Base-by-base conservation (phyloP, 2,797 vertebrate genomes). In the Muscicapa comitata region DNA sequence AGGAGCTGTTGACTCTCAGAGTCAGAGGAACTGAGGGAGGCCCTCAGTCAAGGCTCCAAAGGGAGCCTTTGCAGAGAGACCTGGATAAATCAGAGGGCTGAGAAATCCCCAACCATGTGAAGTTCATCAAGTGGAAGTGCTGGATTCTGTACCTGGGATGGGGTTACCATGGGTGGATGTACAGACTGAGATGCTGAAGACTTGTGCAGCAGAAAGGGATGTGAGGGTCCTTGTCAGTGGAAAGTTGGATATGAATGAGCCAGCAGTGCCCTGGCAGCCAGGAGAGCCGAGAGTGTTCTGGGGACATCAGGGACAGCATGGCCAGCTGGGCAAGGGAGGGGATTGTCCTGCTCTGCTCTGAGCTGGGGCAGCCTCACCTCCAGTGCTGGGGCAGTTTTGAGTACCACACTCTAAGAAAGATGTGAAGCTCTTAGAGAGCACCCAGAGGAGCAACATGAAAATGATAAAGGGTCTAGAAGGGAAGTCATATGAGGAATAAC, bases 321-420 rank as follows among this genome's bases (percentile, higher is more conserved):
- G 0, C 24, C 70, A 62, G 63, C n/a, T 0, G 0, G 48, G 37
- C 16, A 9, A 54, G 37, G 50, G 42, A 62, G 24, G 28, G 48
- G 48, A 75, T 70, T 70, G 42, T 75, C 48, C 63, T 0, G 2
- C 55, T 43, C 35, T 82, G 62, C 55, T 38, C 48, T 43, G 63
- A 0, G 0, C 37, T 55, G 48, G n/a, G 6, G 11, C 1, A 0
- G 28, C 14, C 50, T 63, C 63, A 70, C 24, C 37, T 33, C 0
- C 0, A 29, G 1, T 16, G 0, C 0, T 45, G n/a, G 1, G 63
- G 0, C n/a, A 33, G 29, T 7, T 71, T 8, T 33, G 43, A 57
- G 28, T 1, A 3, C 8, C 37, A 38, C 37, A 38, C 37, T 38
- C 37, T 71, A 20, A 38, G 17, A 50, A 61, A 16, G 37, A 17